Evolutionary conservation across 2,797 vertebrate species (phyloP), one percentile per base, ranked within the genome.

Genomic region (Cyclopterus lumpus): DNA sequence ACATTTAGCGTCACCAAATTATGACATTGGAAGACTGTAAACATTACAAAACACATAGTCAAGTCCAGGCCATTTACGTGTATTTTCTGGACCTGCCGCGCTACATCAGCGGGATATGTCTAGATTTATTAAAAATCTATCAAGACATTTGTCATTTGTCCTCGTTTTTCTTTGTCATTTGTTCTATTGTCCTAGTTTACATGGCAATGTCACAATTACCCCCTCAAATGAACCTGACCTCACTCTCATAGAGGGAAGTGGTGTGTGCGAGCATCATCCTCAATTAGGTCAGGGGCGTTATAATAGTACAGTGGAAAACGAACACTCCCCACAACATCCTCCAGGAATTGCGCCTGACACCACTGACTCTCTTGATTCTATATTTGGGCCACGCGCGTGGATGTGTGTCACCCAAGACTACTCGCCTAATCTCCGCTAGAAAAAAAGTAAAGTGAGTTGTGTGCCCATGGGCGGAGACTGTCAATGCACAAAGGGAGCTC

Each of bases 221-320:
- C 90, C 89, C 86, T 92, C 77, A 88, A 91, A 92, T 89, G 91
- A 92, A 93, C 92, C 90, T 93, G 92, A 93, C 91, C 93, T 93
- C 73, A 18, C 88, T 89, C 79, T 59, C 86, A 58, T 88, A 69
- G 48, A 85, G 84, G 57, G 77, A 86, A 80, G 89, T 76, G 30
- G 74, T 77, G 77, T 83, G 77, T 85, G 80, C 34, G 81, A 86
- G 92, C 91, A 93, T 92, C 86, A 66, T 91, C 78, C 81, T 86
- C 90, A 93, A 93, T 93, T 94, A 93, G 93, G 92, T 93, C 92
- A 93, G 92, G 89, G 91, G 90, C 92, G 69, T 90, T 93, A 53
- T 26, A 90, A 91, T 91, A 90, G 89, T 82, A 89, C 86, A 73
- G 88, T 67, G 84, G 86, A 92, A 90, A 87, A 78, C 75, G 80